Evolutionary conservation across 2,888 invertebrate genomes (phyloP), one percentile per base, ranked within the genome.

Genomic region (Amorpha juglandis): DNA sequence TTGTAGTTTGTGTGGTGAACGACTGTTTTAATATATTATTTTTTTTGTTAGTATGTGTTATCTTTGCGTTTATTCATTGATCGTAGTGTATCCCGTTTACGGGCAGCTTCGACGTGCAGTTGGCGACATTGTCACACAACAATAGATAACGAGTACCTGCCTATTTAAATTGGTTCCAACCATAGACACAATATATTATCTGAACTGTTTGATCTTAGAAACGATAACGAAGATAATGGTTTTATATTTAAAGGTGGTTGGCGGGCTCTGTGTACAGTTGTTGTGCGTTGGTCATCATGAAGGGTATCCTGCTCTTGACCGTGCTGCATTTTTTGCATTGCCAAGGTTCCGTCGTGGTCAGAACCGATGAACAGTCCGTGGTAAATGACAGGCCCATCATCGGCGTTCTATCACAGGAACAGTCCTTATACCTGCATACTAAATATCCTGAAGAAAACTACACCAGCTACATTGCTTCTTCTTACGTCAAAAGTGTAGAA

Each of bases 401-500:
- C 65, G 97, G 97, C 0, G 89, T 97, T 48, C 86, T 97, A 62
- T 87, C 96, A 0, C 96, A 97, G 84, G 97, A 97, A 84, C 89
- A 95, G 63, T 94, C 95, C 0, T 81, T 83, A 45, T 86, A 93
- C 33, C 85, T 96, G 0, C 86, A 93, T 16, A 75, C 86, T 2
- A 86, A 89, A 64, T 95, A 94, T 79, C 94, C 94, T 0, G 87
- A 93, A 8, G 87, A 92, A 63, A 90, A 92, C 71, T 95, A 94
- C 75, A 93, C 94, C 2, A 96, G 97, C 77, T 98, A 96, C 78
- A 97, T 98, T 64, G 96, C 97, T 0, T 96, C 98, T 0, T 97
- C 97, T 0, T 98, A 98, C 81, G 97, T 98, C 1, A 98, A 98
- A 84, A 97, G 95, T 87, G 86, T 98, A n/a, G 98, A 98, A 90